A percentile compares a stretch with the other conserved stretches of the same genome.
Conservation (phyloP, 64 coral and sea anemone genomes). For the Trachythela sp. region DNA sequence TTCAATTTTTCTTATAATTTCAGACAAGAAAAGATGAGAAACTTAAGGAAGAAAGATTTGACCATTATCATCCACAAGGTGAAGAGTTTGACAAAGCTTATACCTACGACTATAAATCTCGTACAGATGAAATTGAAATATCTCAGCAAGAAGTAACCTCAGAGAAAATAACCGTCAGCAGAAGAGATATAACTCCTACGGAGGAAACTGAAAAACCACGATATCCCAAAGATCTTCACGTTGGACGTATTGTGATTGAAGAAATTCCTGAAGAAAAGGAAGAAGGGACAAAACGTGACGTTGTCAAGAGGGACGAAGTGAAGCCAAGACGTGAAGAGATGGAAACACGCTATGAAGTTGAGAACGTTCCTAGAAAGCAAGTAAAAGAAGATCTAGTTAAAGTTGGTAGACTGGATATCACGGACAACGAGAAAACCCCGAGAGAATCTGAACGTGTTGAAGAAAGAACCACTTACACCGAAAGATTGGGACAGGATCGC, state of each 20-base stretch:
- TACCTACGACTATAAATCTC: neutral
- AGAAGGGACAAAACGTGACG: neutral
- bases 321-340: neutral
- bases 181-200: neutral
- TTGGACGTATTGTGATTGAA: constrained; percentile 27
- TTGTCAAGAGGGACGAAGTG: neutral
- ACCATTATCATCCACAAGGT: neutral
- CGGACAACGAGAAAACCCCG: neutral
- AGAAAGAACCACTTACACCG: neutral
- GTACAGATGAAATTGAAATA: neutral
- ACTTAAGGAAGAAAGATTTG: neutral
- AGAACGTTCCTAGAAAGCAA: neutral
- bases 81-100: constrained; percentile 4
- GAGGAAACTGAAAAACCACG: neutral
- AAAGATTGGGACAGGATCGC: neutral
- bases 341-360: neutral
- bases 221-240: neutral
- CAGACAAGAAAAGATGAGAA: neutral
- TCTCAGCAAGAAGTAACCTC: neutral
- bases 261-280: neutral
- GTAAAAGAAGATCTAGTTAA: neutral
- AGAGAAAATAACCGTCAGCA: neutral
- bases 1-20: too few species aligned
- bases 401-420: neutral
- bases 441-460: neutral